phyloP scores from a whole-genome alignment of 2,113 vertebrate genomes.

The Perognathus longimembris region DNA sequence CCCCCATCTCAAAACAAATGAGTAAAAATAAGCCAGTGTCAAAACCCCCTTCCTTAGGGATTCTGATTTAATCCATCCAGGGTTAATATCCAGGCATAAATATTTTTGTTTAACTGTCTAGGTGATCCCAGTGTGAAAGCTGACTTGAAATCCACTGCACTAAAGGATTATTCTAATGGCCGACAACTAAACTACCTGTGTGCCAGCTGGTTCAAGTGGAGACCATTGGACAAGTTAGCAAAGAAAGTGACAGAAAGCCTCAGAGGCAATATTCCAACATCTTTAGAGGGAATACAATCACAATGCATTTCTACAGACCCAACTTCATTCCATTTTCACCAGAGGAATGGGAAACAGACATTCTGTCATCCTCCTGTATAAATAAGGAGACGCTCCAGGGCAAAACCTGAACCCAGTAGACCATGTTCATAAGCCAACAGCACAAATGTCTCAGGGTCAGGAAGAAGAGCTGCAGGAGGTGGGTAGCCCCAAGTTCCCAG shows the following conservation, averaged over 20 bases:
- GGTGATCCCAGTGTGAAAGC: neutral
- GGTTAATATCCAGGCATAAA: neutral
- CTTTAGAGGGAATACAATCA: neutral
- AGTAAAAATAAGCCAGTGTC: neutral
- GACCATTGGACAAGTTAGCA: neutral
- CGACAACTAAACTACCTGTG: neutral
- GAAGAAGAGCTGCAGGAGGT: neutral
- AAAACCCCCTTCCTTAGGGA: neutral
- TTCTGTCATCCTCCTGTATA: neutral
- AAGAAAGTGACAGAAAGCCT: neutral
- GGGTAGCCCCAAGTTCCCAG: neutral
- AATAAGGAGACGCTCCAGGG: neutral
- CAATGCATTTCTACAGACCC: neutral
- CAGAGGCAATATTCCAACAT: neutral
- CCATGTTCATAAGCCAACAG: neutral
- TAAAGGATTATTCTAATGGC: neutral
- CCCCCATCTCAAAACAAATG: neutral
- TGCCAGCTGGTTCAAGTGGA: neutral
- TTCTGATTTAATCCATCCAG: neutral
- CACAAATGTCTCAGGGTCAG: neutral
- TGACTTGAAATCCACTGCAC: neutral
- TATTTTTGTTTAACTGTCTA: neutral
- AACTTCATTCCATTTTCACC: neutral
- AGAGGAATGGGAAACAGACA: neutral
- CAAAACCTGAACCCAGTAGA: neutral